phyloP scores from a whole-genome alignment of 2,888 invertebrate genomes.

The Drosophila tanythrix region DNA sequence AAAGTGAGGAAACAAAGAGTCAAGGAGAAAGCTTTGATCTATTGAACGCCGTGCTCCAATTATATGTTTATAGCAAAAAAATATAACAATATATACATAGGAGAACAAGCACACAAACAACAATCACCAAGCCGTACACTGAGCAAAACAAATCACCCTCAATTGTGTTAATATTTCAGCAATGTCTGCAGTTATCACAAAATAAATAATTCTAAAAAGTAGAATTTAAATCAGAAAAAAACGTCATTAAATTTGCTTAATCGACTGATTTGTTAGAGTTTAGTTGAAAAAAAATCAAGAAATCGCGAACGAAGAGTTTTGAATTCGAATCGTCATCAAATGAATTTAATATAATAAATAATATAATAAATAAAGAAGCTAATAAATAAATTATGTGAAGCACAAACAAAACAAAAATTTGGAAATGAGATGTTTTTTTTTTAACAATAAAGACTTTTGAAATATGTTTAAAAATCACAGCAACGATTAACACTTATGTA shows the following conservation, averaged over 20 bases:
- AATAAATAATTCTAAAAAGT: neutral
- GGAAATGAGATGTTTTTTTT: neutral
- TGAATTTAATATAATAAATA: no score
- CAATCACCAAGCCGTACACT: neutral
- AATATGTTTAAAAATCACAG: no score
- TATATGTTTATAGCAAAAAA: neutral
- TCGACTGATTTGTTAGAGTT: neutral
- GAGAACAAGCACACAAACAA: neutral
- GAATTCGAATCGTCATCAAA: neutral
- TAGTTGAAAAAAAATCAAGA: no score
- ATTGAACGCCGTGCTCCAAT: conserved; percentile 15
- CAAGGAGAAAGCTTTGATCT: neutral
- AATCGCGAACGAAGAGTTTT: neutral
- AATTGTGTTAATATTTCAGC: neutral
- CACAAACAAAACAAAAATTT: neutral
- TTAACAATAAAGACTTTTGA: neutral
- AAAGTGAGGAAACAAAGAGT: neutral
- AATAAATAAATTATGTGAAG: neutral
- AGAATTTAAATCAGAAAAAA: neutral
- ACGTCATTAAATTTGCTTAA: neutral
- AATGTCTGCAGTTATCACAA: neutral
- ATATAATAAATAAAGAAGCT: neutral
- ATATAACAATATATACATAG: neutral
- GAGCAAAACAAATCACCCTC: neutral
- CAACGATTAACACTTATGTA: no score